A percentile compares a stretch with the other conserved stretches of the same genome.
Conservation (phyloP, 2,888 invertebrate genomes). For the Slavum lentiscoides region DNA sequence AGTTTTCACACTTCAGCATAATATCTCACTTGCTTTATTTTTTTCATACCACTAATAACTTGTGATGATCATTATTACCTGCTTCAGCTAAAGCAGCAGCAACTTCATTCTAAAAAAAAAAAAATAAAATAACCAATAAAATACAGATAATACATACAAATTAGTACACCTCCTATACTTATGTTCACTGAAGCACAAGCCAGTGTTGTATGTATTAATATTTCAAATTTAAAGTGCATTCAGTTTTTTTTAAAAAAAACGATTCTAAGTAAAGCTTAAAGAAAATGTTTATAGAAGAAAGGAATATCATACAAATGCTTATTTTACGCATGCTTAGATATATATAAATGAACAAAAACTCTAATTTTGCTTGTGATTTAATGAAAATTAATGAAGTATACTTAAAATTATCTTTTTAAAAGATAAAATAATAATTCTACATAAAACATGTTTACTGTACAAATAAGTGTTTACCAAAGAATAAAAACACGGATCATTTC, state of each 20-base stretch:
- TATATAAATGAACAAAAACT: neutral
- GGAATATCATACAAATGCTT: neutral
- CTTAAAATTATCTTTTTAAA: no score
- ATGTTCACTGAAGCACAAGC: no score
- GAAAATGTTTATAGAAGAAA: neutral
- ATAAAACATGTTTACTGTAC: no score
- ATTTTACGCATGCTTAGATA: no score
- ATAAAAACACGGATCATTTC: neutral
- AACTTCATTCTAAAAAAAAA: conserved; percentile 79
- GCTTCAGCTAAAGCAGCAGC: conserved; percentile 93
- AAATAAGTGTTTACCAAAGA: no score
- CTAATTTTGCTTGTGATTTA: no score
- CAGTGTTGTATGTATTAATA: no score
- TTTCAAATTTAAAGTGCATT: neutral
- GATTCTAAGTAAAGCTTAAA: neutral
- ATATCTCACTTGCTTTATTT: conserved; percentile 23
- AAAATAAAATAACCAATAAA: neutral
- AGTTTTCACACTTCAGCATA: conserved; percentile 13
- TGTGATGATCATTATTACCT: conserved; percentile 60
- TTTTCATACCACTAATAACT: conserved; percentile 36
- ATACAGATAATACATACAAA: no score
- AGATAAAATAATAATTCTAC: no score
- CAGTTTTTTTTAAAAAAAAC: neutral
- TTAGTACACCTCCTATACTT: no score
- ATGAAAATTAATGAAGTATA: no score